These are phyloP conservation scores for Tragelaphus scriptus DNA, from an alignment of 2,113 vertebrate genomes.

Conservation along the genomic window DNA sequence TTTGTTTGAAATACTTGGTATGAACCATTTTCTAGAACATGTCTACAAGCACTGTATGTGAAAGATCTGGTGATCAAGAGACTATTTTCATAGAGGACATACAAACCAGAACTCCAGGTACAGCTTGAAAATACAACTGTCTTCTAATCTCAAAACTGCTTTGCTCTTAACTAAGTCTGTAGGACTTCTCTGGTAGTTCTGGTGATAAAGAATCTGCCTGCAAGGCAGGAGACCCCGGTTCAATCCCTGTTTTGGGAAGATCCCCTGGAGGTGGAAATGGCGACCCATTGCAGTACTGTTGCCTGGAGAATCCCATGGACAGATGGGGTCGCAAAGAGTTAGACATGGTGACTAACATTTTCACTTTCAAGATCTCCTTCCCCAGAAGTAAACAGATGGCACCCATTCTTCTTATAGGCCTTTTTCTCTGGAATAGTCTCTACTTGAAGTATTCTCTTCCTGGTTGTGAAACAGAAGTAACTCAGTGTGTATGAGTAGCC, in stretches of 20 bases:
- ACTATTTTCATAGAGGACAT: conserved; percentile 82
- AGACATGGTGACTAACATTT: not conserved
- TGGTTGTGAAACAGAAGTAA: conserved; percentile 92
- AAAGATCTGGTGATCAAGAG: conserved; percentile 88
- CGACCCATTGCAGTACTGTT: not conserved
- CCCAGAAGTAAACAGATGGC: conserved; percentile 84
- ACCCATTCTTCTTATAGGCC: conserved; percentile 90
- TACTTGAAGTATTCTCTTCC: conserved; percentile 89
- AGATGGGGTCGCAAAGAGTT: not conserved
- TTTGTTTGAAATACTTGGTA: conserved; percentile 79
- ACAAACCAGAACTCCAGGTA: conserved; percentile 83
- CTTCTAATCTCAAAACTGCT: conserved; percentile 88
- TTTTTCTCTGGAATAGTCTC: conserved; percentile 91
- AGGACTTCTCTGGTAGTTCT: not conserved
- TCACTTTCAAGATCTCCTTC: conserved; percentile 77
- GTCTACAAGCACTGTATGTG: conserved; percentile 87
- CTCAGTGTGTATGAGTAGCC: conserved; percentile 92
- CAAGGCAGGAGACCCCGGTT: not conserved
- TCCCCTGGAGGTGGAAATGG: not conserved
- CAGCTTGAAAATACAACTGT: conserved; percentile 89
- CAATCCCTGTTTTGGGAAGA: not conserved
- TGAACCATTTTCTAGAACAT: conserved; percentile 93
- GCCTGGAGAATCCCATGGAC: not conserved
- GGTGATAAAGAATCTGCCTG: not conserved
- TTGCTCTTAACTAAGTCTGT: conserved; percentile 82